Evolutionary conservation across 2,888 invertebrate genomes (phyloP), one percentile per base, ranked within the genome.

Genomic region (Melanchra persicariae): DNA sequence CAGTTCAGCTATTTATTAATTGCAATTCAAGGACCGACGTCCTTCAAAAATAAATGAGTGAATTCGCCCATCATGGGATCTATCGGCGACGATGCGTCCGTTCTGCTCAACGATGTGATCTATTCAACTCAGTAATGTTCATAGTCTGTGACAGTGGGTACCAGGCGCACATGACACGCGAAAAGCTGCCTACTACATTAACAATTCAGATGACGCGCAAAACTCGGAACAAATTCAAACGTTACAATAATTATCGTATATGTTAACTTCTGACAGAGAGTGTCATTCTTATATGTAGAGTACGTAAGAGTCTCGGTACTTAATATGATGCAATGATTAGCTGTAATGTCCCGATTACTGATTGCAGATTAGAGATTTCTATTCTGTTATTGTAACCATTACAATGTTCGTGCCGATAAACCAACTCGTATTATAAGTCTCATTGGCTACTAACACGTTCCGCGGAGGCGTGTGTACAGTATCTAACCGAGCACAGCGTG

Each of bases 161-260:
- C 37, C 17, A n/a, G 45, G 22, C 37, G 24, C 8, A 30, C 12
- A 26, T 12, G 47, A 45, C 34, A 43, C 47, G 19, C 15, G 34
- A 37, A 19, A 22, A 58, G 55, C 37, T 37, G n/a, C 22, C 43
- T 19, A 12, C 43, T 19, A 12, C 34, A 69, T 72, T 66, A 72
- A 81, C 55, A 54, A 72, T 81, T 69, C 64, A 80, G 54, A 55
- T 62, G 64, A n/a, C 66, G 45, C 54, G n/a, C 54, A 34, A 74
- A 59, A 49, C 65, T 45, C 57, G 49, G 52, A 63, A 57, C 30
- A 60, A 60, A 65, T 74, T 59, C 30, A 24, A 65, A 51, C 17
- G 58, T 40, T 52, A 26, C n/a, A 59, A 24, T 67, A 55, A 55
- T 60, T 55, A 67, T 74, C n/a, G 59, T 67, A 60, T n/a, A 75